These are phyloP conservation scores for Biston betularia DNA, from an alignment of 2,888 invertebrate species.

Conservation along the genomic window DNA sequence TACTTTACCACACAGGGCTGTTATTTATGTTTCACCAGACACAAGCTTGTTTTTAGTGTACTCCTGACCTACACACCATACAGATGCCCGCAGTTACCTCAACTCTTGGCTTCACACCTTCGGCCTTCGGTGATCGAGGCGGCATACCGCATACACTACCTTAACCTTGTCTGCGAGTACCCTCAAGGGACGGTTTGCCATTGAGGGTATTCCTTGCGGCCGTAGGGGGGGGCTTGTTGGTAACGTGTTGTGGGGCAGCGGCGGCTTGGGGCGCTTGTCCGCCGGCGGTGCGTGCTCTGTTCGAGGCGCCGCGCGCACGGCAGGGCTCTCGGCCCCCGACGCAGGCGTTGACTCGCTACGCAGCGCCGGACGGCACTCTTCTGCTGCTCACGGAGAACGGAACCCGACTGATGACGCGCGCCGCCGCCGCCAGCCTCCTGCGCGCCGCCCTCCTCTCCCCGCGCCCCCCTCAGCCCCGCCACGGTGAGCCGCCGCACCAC, in stretches of 20 bases:
- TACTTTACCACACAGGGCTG: conserved; percentile 84
- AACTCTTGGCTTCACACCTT: conserved; percentile 86
- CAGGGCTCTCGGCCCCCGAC: conserved; percentile 69
- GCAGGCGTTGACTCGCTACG: conserved; percentile 86
- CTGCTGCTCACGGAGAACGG: conserved; percentile 88
- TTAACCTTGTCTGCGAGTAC: conserved; percentile 73
- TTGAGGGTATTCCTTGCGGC: conserved; percentile 78
- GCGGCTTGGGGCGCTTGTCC: conserved; percentile 81
- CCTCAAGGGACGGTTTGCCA: conserved; percentile 71
- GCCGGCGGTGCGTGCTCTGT: conserved; percentile 85
- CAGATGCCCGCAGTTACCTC: conserved; percentile 86
- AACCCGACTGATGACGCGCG: conserved; percentile 85
- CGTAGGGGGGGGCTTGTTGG: conserved; percentile 72
- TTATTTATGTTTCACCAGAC: conserved; percentile 84
- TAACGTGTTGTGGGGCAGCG: conserved; percentile 84
- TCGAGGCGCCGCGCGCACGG: conserved; percentile 71
- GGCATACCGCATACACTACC: conserved; percentile 78
- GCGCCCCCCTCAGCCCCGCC: conserved; percentile 83
- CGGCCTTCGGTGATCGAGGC: conserved; percentile 77
- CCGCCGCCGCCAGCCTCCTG: conserved; percentile 83
- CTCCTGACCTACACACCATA: conserved; percentile 85
- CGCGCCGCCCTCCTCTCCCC: conserved; percentile 85
- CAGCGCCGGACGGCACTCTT: conserved; percentile 87
- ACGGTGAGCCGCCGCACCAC: conserved; percentile 84
- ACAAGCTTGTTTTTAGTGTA: conserved; percentile 85